Conservation (phyloP, 1,140 invertebrate genomes). For the Penaeus vannamei region DNA sequence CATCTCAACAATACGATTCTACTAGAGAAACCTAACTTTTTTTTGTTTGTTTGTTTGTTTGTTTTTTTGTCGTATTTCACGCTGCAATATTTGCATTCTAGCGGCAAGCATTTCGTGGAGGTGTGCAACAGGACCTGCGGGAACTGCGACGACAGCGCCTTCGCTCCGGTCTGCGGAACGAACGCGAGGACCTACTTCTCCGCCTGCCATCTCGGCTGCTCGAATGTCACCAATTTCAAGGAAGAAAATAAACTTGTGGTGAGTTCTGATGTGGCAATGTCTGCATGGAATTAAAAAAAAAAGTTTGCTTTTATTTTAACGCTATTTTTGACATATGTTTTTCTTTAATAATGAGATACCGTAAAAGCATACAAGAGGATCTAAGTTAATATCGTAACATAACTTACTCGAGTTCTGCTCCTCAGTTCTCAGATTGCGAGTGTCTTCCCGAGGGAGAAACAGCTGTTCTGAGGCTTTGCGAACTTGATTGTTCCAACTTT, state of each 20-base stretch:
- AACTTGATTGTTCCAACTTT: constrained; percentile 68
- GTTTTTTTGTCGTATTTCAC: background rate
- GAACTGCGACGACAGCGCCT: constrained; percentile 82
- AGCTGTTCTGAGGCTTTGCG: constrained; percentile 59
- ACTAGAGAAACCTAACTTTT: no score
- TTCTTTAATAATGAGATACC: no score
- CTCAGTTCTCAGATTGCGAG: constrained; percentile 82
- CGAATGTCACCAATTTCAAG: constrained; percentile 74
- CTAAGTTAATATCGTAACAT: background rate
- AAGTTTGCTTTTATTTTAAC: no score
- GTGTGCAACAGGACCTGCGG: constrained; percentile 76
- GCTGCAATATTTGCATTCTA: background rate
- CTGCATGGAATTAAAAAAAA: no score
- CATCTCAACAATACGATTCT: no score
- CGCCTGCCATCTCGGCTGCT: constrained; percentile 90
- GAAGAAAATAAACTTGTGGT: constrained; percentile 55
- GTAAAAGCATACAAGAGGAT: no score
- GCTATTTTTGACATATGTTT: no score
- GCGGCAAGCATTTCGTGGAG: constrained; percentile 73
- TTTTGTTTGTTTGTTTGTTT: background rate
- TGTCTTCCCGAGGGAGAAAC: constrained; percentile 76
- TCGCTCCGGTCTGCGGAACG: constrained; percentile 85
- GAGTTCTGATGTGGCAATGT: background rate
- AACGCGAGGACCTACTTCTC: constrained; percentile 88
- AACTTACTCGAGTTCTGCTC: constrained; percentile 34